Conservation (phyloP, 2,888 invertebrate genomes). For the Lumbricus terrestris region DNA sequence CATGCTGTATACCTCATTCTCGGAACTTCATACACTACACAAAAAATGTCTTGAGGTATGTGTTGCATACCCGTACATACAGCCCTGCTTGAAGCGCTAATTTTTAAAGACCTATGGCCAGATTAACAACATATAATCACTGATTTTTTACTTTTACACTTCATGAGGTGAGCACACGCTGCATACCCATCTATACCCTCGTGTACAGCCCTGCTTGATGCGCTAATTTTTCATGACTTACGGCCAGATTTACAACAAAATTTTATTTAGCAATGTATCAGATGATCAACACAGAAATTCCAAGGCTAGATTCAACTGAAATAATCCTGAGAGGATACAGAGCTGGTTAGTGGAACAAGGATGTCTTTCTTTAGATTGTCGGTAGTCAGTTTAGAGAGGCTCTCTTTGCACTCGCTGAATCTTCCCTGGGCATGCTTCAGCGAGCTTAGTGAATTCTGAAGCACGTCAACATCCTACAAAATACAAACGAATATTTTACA, state of each 20-base stretch:
- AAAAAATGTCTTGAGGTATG: too few relatives aligned
- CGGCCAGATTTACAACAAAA: neutral
- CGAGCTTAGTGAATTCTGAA: conserved; percentile 84
- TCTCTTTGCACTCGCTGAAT: conserved; percentile 81
- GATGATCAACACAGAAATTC: neutral
- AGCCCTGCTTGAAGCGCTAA: too few relatives aligned
- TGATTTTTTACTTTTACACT: too few relatives aligned
- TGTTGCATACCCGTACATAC: too few relatives aligned
- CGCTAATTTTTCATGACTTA: neutral
- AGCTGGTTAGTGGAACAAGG: conserved; percentile 89
- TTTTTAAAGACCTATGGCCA: too few relatives aligned
- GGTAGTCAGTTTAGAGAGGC: conserved; percentile 70
- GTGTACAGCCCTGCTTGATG: too few relatives aligned
- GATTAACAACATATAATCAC: too few relatives aligned
- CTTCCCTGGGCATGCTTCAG: conserved; percentile 85
- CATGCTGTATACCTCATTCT: too few relatives aligned
- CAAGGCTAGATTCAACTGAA: neutral
- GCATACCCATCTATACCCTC: too few relatives aligned
- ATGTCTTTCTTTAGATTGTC: conserved; percentile 78
- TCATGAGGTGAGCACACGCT: too few relatives aligned
- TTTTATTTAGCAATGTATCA: neutral
- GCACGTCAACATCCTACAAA: conserved; percentile 75
- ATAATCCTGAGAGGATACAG: conserved; percentile 63
- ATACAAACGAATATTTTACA: neutral
- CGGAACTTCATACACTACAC: too few relatives aligned